phyloP scores from a whole-genome alignment of 2,797 vertebrate species.

The Cyprinodon diabolis region DNA sequence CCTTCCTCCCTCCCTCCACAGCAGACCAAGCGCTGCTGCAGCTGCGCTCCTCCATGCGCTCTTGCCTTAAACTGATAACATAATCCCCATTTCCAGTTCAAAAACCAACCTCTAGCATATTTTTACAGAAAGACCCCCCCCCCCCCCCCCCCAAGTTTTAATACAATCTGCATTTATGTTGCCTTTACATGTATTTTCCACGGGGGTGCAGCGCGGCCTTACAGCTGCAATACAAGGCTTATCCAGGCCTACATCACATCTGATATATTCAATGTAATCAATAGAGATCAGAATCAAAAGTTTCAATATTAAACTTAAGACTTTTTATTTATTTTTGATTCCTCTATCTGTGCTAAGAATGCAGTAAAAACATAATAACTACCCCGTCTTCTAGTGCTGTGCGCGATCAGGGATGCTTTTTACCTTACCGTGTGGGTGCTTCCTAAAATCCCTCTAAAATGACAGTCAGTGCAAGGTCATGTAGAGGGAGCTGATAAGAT shows the following conservation, averaged over 20 bases:
- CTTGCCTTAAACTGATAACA: conserved; percentile 20
- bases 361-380: neutral
- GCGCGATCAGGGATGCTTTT: conserved; percentile 52
- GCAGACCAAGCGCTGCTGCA: conserved; percentile 64
- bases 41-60: conserved; percentile 49
- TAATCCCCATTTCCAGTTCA: neutral
- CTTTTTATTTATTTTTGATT: neutral
- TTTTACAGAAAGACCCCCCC: too few relatives aligned
- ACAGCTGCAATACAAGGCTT: conserved; percentile 26
- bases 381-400: conserved; percentile 11
- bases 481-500: conserved; percentile 19
- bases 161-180: neutral
- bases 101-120: neutral
- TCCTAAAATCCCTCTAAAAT: conserved; percentile 61
- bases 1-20: conserved; percentile 18
- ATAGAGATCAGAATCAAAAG: neutral
- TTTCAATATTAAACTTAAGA: neutral
- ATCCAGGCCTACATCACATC: conserved; percentile 13
- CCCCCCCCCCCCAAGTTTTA: neutral
- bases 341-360: too few relatives aligned
- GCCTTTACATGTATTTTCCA: conserved; percentile 35
- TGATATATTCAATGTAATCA: neutral
- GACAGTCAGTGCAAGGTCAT: conserved; percentile 79
- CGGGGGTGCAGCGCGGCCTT: conserved; percentile 62
- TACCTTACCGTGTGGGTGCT: conserved; percentile 75